Evolutionary conservation across 2,888 invertebrate genomes (phyloP).

Genomic region (Heteropelma amictum): DNA sequence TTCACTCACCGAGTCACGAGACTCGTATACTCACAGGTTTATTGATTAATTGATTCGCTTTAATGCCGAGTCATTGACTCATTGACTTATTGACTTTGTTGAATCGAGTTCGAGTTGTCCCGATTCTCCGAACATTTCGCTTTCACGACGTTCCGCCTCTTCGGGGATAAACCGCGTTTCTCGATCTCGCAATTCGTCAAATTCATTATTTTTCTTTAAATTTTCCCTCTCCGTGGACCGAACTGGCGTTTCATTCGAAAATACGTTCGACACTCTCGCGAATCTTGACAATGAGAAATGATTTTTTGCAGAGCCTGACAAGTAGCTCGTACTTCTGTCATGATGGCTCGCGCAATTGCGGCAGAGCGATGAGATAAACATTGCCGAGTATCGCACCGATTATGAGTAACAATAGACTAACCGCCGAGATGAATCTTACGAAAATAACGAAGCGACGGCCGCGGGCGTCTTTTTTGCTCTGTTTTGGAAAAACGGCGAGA

Average conservation of each 20-base stretch:
- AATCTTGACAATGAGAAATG: constrained; percentile 75
- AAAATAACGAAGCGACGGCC: constrained; percentile 75
- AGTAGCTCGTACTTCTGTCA: constrained; percentile 75
- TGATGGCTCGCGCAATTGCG: constrained; percentile 73
- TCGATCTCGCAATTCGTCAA: too few relatives aligned
- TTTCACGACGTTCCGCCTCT: too few relatives aligned
- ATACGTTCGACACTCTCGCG: constrained; percentile 72
- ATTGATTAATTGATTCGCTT: too few relatives aligned
- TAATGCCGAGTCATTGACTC: too few relatives aligned
- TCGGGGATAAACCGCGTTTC: too few relatives aligned
- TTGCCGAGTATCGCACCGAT: constrained; percentile 75
- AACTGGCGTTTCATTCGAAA: constrained; percentile 67
- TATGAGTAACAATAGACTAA: constrained; percentile 73
- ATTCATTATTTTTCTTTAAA: neutral
- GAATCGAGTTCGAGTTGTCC: too few relatives aligned
- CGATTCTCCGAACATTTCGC: too few relatives aligned
- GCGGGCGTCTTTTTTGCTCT: constrained; percentile 74
- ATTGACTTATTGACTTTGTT: too few relatives aligned
- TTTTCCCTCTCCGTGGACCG: neutral
- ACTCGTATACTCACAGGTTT: neutral
- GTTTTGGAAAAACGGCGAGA: constrained; percentile 79
- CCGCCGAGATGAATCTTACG: constrained; percentile 72
- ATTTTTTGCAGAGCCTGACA: constrained; percentile 73
- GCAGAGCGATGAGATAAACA: constrained; percentile 74
- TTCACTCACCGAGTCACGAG: too few relatives aligned